phyloP scores from a whole-genome alignment of 2,113 vertebrate genomes.

The Rhinoptilus africanus region DNA sequence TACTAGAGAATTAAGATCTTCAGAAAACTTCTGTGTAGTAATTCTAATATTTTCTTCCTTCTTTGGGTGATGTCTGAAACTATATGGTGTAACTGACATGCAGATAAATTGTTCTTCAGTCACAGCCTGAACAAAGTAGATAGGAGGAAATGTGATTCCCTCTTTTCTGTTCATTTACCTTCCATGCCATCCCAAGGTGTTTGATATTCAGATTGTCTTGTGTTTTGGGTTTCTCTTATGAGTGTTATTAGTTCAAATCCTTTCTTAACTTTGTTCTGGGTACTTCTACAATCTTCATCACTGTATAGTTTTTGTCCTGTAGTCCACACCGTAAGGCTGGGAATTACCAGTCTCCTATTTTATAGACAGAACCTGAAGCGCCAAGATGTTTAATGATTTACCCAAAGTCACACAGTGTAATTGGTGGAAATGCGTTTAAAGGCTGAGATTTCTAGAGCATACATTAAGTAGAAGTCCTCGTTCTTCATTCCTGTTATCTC shows the following conservation, averaged over 20 bases:
- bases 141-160: not conserved
- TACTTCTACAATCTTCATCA: not conserved
- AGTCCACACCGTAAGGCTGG: not conserved
- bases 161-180: not conserved
- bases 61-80: not conserved
- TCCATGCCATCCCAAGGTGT: not conserved
- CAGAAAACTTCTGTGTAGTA: not conserved
- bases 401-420: not conserved
- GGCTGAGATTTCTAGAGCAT: not conserved
- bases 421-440: not conserved
- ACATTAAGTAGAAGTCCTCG: not conserved
- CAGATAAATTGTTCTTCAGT: not conserved
- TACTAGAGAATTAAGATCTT: not conserved
- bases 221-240: not conserved
- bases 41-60: not conserved
- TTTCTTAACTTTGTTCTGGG: not conserved
- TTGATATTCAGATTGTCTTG: not conserved
- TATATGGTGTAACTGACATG: too few species aligned
- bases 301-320: not conserved
- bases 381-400: not conserved
- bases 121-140: not conserved
- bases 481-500: not conserved
- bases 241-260: not conserved
- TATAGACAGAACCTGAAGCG: not conserved
- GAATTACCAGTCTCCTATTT: not conserved